Base-by-base conservation (phyloP, 2,888 invertebrate species). In the Heliconius hortense region DNA sequence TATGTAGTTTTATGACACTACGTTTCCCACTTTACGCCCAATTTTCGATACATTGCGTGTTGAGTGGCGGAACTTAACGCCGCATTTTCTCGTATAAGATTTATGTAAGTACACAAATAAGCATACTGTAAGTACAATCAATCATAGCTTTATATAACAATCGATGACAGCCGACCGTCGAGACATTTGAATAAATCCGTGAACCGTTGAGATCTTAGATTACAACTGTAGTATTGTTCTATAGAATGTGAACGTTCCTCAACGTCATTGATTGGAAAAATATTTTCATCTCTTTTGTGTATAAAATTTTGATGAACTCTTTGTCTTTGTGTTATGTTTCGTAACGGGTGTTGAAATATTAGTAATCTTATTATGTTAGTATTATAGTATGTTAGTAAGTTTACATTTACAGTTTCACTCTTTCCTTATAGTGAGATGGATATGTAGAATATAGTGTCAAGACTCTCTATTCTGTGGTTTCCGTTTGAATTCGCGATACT, bases 241-340 rank as follows among this genome's bases (percentile, higher is more conserved):
- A 75, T 75, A 70, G 39, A 74, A 28, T 48, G 13, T 62, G 31
- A 56, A 35, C 64, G 64, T 64, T 70, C 74, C 70, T 35, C n/a
- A n/a, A 28, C 39, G 59, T 64, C 74, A 53, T 56, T 64, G 70
- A 75, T 75, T 39, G 74, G 74, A 75, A 75, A 75, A 70, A 75
- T 75, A 75, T 75, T 69, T 71, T 64, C 70, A 56, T 64, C 56
- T 35, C 63, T 28, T 74, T 35, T 74, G 43, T 62, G 26, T 28
- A 53, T 53, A 31, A 53, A 53, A n/a, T 68, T 53, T 31, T 53
- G 31, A 68, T 68, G 31, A 31, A 31, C 11, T 15, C 48, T 53
- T 48, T 48, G 53, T 53, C 21, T 68, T 68, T n/a, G 28, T n/a
- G 43, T n/a, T 11, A 13, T 24, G 66, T 66, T 66, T 39, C 11